Base-by-base conservation (phyloP, 2,113 vertebrate genomes). In the Austrofundulus limnaeus region DNA sequence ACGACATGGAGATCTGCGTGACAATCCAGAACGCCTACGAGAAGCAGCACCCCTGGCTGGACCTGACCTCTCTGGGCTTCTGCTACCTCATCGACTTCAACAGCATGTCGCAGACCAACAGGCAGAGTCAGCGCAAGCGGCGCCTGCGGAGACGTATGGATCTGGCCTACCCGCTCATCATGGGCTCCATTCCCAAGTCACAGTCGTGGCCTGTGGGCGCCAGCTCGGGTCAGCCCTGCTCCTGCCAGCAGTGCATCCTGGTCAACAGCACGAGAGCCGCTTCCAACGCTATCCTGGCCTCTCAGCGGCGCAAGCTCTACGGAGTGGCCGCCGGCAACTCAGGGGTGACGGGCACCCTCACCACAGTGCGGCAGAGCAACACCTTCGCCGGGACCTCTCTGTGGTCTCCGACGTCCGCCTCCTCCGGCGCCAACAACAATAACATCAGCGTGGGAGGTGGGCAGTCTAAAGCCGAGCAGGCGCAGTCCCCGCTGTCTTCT, bases 1-100 rank as follows among this genome's bases (percentile, higher is more conserved):
- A 97, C 5, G 96, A 98, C 88, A 98, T 98, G 95, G 96, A 98
- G 86, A 95, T 98, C 88, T 95, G 96, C 53, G 95, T 98, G 80
- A 96, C 95, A 86, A 96, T 98, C 89, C 97, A 98, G 92, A 96
- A 98, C 0, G 97, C 97, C 76, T 98, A 98, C 7, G 97, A 98
- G 92, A 98, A 98, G 92, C 97, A 96, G 91, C 97, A 98, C 83
- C 96, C 97, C 15, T 98, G 96, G 95, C 91, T 98, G 65, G 97
- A 98, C 85, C 93, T 98, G 67, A 97, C 94, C 77, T 96, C 96
- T 49, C 92, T 98, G 78, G 97, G 97, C 84, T 98, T 98, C 92
- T 94, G 94, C 91, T 98, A 98, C 92, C 92, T 98, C 91, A 94
- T 98, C 66, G 95, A 96, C 90, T 98, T 98, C 90, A 94, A 94